Evolutionary conservation across 2,888 invertebrate genomes (phyloP), one percentile per base, ranked within the genome.

Genomic region (Drosophila demipolita): DNA sequence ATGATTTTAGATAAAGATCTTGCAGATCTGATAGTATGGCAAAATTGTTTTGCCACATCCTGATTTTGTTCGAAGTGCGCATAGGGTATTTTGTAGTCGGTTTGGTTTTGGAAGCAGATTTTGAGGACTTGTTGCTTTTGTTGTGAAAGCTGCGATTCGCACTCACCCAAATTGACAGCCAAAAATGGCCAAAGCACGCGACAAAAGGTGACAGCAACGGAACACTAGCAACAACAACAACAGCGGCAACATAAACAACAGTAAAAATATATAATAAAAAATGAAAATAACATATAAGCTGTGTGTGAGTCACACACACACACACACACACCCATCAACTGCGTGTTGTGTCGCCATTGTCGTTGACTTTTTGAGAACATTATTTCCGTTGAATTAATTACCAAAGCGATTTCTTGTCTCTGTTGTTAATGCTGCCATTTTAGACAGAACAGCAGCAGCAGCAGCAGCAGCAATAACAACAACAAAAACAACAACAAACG

Each of bases 311-410:
- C 77, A 61, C 74, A 75, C 66, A 35, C 45, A 66, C 29, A 29
- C 29, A 29, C 29, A 77, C 77, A 61, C 74, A 75, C 66, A 33
- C 9, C 50, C 45, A 66, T 66, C 49, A 61, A 54, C 32, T 49
- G 42, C 29, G 26, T 45, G 58, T 62, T 68, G 73, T 29, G 73
- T 29, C 53, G 58, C 29, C 40, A 40, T 42, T 60, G 72, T 49
- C 32, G 52, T 48, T 66, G 32, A 57, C 66, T 54, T 72, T 61
- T 61, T 66, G 50, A 74, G 71, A 67, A 71, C 60, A 81, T 69
- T 83, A 81, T 82, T 83, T 86, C 84, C 84, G 86, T 66, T 76
- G 82, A 83, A 86, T 86, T 83, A 78, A 83, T 84, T 83, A 75
- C 52, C 67, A 66, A 65, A 67, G 67, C 77, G 29, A 42, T 64